Conservation (phyloP, 2,888 invertebrate genomes). For the Acholoe squamosa region DNA sequence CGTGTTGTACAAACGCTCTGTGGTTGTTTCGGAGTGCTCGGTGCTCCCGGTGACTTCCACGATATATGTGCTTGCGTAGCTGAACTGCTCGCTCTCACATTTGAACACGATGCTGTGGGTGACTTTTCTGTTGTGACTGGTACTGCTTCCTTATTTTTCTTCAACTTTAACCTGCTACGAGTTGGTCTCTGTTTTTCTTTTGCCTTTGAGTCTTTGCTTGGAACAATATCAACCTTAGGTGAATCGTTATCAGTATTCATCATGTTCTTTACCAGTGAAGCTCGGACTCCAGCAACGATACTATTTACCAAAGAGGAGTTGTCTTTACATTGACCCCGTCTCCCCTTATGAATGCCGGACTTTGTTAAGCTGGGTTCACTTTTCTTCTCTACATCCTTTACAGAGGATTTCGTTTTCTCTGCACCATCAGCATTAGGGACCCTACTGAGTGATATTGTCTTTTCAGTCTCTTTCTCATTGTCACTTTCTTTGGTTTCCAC, state of each 20-base stretch:
- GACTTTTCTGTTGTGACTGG: background rate
- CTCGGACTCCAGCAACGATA: background rate
- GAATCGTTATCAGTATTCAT: background rate
- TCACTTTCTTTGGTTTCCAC: background rate
- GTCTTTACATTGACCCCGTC: background rate
- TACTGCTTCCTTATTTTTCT: background rate
- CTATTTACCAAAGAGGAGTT: constrained; percentile 2
- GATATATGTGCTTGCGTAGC: background rate
- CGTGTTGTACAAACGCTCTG: background rate
- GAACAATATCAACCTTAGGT: background rate
- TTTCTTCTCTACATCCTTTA: background rate
- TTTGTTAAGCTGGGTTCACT: background rate
- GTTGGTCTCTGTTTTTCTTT: background rate
- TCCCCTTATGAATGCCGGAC: background rate
- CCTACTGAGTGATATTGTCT: too few relatives aligned
- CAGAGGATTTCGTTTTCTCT: too few relatives aligned
- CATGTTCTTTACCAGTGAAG: background rate
- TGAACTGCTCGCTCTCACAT: too few relatives aligned
- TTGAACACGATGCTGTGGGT: background rate
- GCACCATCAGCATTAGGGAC: background rate
- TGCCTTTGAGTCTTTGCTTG: background rate
- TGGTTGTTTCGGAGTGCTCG: background rate
- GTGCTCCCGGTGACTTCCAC: constrained; percentile 32
- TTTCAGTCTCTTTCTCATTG: too few relatives aligned
- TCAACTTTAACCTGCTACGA: background rate